Conservation (phyloP, 2,888 invertebrate genomes). For the Lasioglossum marginatum region DNA sequence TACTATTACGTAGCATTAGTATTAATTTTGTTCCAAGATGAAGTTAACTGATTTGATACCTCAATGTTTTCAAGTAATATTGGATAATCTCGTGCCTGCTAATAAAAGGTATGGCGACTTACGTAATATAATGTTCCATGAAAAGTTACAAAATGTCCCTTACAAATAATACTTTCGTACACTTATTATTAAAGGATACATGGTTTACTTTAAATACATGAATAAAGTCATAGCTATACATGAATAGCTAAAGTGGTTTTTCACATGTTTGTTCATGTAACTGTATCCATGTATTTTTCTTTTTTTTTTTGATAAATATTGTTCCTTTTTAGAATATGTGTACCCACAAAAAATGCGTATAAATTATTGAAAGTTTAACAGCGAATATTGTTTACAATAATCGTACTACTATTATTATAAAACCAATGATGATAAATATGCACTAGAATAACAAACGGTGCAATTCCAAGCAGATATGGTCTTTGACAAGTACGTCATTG, state of each 20-base stretch:
- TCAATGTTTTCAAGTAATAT: not conserved
- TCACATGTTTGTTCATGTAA: not conserved
- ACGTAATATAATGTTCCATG: constrained; percentile 14
- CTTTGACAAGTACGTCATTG: not conserved
- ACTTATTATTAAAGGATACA: constrained; percentile 8
- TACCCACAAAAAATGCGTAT: not conserved
- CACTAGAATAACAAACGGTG: constrained; percentile 45
- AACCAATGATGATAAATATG: constrained; percentile 2
- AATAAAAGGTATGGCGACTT: constrained; percentile 1
- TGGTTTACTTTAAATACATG: not conserved
- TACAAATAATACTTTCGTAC: constrained; percentile 23
- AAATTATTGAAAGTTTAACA: not conserved
- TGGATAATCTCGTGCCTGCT: not conserved
- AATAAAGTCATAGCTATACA: constrained; percentile 1
- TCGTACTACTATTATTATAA: not conserved
- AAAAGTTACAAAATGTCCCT: constrained; percentile 1
- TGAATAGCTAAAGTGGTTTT: not conserved
- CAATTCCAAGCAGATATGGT: constrained; percentile 33
- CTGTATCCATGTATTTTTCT: not conserved
- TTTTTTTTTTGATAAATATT: not conserved
- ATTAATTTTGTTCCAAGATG: not conserved
- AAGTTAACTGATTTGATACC: not conserved
- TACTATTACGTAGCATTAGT: not conserved
- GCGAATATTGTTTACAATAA: not conserved
- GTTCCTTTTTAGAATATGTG: not conserved